phyloP scores from a whole-genome alignment of 2,888 invertebrate genomes.

The Leptarthrus brevirostris region DNA sequence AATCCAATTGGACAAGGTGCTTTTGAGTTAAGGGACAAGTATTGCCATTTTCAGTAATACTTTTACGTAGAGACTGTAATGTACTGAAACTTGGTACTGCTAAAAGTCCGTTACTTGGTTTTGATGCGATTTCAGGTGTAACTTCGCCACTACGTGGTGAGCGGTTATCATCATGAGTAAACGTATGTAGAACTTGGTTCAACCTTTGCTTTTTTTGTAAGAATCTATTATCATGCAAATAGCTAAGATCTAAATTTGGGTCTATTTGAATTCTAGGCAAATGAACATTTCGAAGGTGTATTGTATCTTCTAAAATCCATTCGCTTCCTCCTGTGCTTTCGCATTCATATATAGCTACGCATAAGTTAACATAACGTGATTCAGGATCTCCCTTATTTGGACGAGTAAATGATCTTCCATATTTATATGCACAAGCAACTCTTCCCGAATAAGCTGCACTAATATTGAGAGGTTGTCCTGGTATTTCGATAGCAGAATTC shows the following conservation, averaged over 20 bases:
- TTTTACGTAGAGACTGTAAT: conserved; percentile 84
- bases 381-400: conserved; percentile 80
- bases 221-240: conserved; percentile 81
- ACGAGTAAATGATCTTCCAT: conserved; percentile 88
- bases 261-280: conserved; percentile 85
- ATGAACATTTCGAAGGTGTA: conserved; percentile 92
- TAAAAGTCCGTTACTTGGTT: conserved; percentile 69
- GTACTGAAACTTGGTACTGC: conserved; percentile 94
- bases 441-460: conserved; percentile 98
- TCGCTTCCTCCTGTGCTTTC: conserved; percentile 96
- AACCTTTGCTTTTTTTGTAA: conserved; percentile 85
- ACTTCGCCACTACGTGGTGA: conserved; percentile 69
- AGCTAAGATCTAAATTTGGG: conserved; percentile 84
- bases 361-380: conserved; percentile 87
- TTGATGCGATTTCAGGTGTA: conserved; percentile 63
- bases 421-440: conserved; percentile 96
- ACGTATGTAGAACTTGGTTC: conserved; percentile 84
- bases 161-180: conserved; percentile 81
- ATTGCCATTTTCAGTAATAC: conserved; percentile 91
- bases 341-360: conserved; percentile 98
- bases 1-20: conserved; percentile 94
- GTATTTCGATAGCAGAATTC: conserved; percentile 77
- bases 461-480: conserved; percentile 89
- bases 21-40: conserved; percentile 91
- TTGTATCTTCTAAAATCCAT: conserved; percentile 96